These are phyloP conservation scores for Trachops cirrhosus DNA, from an alignment of 2,797 vertebrate genomes.

Conservation along the genomic window DNA sequence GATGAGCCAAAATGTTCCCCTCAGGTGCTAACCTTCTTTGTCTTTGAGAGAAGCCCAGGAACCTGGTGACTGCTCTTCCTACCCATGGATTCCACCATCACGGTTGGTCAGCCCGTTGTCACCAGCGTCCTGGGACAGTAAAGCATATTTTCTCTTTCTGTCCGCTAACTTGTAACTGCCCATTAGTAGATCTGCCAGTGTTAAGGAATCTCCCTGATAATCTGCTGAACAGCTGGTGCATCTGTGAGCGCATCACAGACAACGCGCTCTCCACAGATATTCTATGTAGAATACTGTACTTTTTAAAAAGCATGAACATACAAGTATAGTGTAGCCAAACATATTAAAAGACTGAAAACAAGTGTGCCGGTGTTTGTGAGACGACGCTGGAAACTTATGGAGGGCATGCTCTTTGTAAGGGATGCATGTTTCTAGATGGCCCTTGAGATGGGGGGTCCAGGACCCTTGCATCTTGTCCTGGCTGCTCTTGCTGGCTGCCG, in stretches of 20 bases:
- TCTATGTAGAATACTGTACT: background rate
- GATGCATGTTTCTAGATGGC: constrained; percentile 65
- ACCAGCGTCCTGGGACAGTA: background rate
- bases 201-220: background rate
- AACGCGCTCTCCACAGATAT: no score
- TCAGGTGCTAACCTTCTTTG: background rate
- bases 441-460: constrained; percentile 72
- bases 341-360: background rate
- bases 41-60: background rate
- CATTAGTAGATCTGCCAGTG: background rate
- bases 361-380: background rate
- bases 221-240: background rate
- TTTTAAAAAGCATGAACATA: background rate
- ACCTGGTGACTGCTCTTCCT: background rate
- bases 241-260: background rate
- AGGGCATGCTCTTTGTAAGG: constrained; percentile 73
- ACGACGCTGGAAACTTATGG: background rate
- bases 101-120: background rate
- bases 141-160: background rate
- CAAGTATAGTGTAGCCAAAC: background rate
- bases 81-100: background rate
- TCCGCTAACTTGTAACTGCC: background rate
- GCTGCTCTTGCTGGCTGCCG: constrained; percentile 76
- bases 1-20: background rate
- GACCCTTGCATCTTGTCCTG: constrained; percentile 78